Conservation (phyloP, 64 coral and sea anemone species). For the Trachythela sp. region DNA sequence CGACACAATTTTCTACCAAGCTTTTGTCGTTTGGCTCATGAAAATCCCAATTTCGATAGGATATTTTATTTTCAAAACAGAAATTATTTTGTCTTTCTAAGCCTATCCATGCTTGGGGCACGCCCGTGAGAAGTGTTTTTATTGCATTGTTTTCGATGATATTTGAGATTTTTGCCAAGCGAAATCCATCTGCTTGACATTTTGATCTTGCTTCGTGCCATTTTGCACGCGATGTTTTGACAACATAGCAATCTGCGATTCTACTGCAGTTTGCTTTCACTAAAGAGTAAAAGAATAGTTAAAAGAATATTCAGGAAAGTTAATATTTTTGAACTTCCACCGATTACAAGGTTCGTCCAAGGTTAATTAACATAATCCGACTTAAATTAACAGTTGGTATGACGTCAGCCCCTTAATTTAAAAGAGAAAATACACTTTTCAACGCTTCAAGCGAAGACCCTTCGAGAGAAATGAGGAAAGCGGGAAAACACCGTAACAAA, state of each 20-base stretch:
- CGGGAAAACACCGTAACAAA: no score
- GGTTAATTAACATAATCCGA: no score
- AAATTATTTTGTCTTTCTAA: neutral
- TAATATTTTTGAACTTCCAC: no score
- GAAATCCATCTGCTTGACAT: neutral
- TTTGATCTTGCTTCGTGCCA: constrained; percentile 10
- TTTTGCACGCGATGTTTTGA: neutral
- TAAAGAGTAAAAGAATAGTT: neutral
- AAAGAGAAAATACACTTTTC: no score
- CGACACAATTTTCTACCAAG: neutral
- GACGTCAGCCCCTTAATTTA: no score
- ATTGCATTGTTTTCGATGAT: neutral
- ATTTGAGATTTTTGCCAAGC: neutral
- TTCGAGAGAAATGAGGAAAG: no score
- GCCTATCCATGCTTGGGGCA: neutral
- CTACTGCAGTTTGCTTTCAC: neutral
- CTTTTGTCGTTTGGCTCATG: neutral
- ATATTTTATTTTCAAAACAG: neutral
- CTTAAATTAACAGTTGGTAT: no score
- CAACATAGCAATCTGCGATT: neutral
- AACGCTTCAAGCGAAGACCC: no score
- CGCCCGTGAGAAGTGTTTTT: neutral
- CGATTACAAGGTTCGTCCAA: no score
- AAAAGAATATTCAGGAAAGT: no score
- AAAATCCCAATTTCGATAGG: neutral